phyloP scores from a whole-genome alignment of 2,113 vertebrate species.

The Ramphastos sulfuratus region DNA sequence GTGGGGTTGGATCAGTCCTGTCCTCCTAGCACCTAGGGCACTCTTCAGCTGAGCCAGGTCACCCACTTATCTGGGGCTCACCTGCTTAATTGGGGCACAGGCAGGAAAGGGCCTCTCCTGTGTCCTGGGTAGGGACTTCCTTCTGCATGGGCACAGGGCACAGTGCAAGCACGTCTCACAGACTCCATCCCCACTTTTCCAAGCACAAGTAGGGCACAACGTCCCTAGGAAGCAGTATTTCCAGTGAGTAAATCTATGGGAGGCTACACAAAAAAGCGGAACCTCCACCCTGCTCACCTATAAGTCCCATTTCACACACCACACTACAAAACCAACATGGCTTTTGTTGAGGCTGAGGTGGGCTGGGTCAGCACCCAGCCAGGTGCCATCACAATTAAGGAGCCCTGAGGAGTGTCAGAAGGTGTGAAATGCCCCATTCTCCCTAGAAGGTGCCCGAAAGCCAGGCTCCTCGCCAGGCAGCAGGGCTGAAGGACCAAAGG shows the following conservation, averaged over 20 bases:
- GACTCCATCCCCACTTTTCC: fast-evolving
- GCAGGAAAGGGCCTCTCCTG: not conserved
- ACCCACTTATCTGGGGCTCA: not conserved
- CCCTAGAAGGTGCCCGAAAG: not conserved
- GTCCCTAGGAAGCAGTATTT: not conserved
- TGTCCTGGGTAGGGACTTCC: not conserved
- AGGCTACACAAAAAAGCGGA: not conserved
- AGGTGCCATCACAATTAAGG: not conserved
- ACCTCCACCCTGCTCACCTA: not conserved
- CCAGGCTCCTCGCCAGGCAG: not conserved
- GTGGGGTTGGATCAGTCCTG: not conserved
- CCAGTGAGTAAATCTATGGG: not conserved
- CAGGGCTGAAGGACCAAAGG: not conserved
- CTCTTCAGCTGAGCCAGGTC: not conserved
- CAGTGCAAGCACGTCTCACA: not conserved
- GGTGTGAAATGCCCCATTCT: fast-evolving
- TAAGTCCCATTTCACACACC: not conserved
- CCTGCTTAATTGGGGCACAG: fast-evolving
- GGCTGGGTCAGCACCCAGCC: not conserved
- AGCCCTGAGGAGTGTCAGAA: not conserved
- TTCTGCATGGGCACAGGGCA: fast-evolving
- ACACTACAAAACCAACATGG: not conserved
- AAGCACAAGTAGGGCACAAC: not conserved
- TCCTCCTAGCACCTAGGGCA: not conserved
- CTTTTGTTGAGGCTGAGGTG: not conserved